These are phyloP conservation scores for Channallabes apus DNA, from an alignment of 2,797 vertebrate species.

Conservation along the genomic window DNA sequence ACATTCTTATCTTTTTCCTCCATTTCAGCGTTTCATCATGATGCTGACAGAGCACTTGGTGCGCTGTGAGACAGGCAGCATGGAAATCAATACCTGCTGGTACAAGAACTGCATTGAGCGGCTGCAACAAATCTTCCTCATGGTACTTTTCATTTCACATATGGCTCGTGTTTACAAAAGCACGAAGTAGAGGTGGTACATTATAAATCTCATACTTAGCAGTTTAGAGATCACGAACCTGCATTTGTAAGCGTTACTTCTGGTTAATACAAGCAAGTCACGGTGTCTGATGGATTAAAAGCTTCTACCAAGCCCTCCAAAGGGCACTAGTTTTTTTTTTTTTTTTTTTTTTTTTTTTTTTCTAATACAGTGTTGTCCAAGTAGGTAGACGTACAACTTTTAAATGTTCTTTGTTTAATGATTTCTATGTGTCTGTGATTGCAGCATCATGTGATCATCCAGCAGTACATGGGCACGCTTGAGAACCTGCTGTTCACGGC, in stretches of 20 bases:
- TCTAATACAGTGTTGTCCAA: neutral
- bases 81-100: no score
- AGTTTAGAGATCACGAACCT: neutral
- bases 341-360: no score
- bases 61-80: no score
- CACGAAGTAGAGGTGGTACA: no score
- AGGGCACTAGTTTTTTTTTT: neutral
- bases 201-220: no score
- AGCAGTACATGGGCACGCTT: slow-evolving; percentile 97
- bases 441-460: slow-evolving; percentile 95
- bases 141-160: no score
- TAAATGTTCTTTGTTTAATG: neutral
- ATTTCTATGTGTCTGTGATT: slow-evolving; percentile 23
- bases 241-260: neutral
- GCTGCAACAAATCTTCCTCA: no score
- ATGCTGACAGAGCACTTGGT: slow-evolving; percentile 93
- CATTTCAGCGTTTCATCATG: slow-evolving; percentile 94
- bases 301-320: neutral
- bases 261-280: neutral
- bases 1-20: neutral
- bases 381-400: no score
- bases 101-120: no score
- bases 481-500: slow-evolving; percentile 98
- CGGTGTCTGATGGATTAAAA: neutral
- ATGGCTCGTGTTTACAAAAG: no score